Evolutionary conservation across 2,797 vertebrate species (phyloP), one percentile per base, ranked within the genome.

Genomic region (Mormyrus hasselquistii): DNA sequence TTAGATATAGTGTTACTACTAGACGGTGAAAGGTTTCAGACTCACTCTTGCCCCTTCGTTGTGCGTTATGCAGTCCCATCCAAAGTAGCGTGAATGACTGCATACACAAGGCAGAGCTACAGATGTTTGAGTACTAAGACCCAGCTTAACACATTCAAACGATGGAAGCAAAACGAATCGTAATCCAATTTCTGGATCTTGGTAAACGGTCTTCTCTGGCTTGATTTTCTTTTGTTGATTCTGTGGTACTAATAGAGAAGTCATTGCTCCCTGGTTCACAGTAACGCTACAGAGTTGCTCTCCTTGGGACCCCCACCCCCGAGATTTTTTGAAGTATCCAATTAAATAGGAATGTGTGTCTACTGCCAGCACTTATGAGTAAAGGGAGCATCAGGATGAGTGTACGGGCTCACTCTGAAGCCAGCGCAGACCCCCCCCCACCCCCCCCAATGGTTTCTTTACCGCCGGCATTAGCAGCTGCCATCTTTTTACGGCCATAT

Each of bases 1-100:
- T 83, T 22, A 84, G 92, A 92, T 90, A 91, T 90, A 92, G 92
- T 87, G 90, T 89, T 89, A 92, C 92, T 84, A 93, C 92, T 82
- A 93, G 92, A 62, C 65, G 0, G 41, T 83, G 92, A 92, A 87
- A 73, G 50, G 8, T 52, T 79, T 9, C 3, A 29, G 52, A 12
- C 19, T 62, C 9, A 12, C 34, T 59, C 5, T 34, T 2, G 3
- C 3, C 38, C 34, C 53, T 29, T 4, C 1, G 9, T 65, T 65
- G 16, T 87, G 41, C 3, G 3, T 65, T 3, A 22, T 10, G 22
- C 41, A 22, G 2, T 25, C 38, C 57, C 41, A 2, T 87, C 57
- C 86, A 86, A 19, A 55, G 29, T 2, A 57, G 41, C 1, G 57
- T n/a, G 7, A 47, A 19, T 87, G 44, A 87, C 22, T 16, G 50